Evolutionary conservation across 2,888 invertebrate species (phyloP), one percentile per base, ranked within the genome.

Genomic region (Thecophora atra): DNA sequence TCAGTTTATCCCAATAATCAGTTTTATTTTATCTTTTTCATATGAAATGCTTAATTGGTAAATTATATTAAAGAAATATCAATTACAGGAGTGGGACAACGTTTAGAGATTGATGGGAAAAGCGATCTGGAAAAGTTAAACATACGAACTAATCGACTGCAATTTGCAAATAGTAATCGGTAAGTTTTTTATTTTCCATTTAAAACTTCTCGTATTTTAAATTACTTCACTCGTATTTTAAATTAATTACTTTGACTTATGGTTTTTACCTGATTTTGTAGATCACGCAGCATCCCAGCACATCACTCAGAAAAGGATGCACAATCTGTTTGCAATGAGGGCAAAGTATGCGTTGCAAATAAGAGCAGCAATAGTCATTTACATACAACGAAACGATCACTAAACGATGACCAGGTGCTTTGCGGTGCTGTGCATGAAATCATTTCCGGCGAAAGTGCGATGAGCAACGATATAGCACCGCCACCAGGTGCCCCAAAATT

Each of bases 41-140:
- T 47, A 47, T 47, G 15, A 47, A 47, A 4, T 47, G 6, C 8
- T 30, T 30, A 65, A 65, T 24, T 15, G 21, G 47, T 17, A 47
- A 24, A 51, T 51, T 13, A 24, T 26, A 19, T 13, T 21, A 47
- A 62, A 30, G n/a, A n/a, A 17, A 17, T 47, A 52, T 71, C 70
- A 19, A 54, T 65, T 70, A 6, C 66, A 79, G 82, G 91, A 81
- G 94, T 93, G 58, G 87, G 95, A 52, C 89, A 95, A 24, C 89
- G 92, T 56, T 89, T 95, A 44, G 91, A 94, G 79, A 91, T 93
- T 79, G 88, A 88, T 72, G 95, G 95, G 76, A 96, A 96, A 87
- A 95, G 95, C 87, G 93, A 95, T 88, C 93, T 93, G 75, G 91
- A 93, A 74, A 94, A 95, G 83, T 87, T 95, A 80, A 93, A 94